Base-by-base conservation (phyloP, 2,113 vertebrate genomes). In the Misgurnus mizolepis region DNA sequence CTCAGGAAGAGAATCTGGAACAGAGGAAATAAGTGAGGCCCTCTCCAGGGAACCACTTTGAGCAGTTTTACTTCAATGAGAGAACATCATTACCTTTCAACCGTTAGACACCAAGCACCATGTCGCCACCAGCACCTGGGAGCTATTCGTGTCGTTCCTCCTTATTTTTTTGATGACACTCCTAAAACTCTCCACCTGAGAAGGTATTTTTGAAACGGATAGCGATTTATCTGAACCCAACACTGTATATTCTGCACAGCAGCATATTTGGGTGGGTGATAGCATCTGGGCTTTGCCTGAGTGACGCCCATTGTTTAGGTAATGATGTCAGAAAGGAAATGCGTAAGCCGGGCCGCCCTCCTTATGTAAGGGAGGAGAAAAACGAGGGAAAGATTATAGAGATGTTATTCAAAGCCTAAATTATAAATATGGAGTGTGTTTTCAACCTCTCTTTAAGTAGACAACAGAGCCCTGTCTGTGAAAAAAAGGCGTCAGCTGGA, bases 241-340 rank as follows among this genome's bases (percentile, higher is more conserved):
- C 78, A 81, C 75, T 85, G 81, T 55, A 49, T 62, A 58, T 69
- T 66, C 45, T 61, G 39, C 45, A 43, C 62, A 43, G 45, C 15
- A 43, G 45, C 15, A 45, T 15, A 56, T 45, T 70, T n/a, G 68
- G 17, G 49, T 47, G 69, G 41, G 27, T 0, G 89, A 92, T 90
- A 87, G 71, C 80, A 91, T 91, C 90, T 88, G 80, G 72, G 78
- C 64, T 80, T 73, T 71, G 40, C 79, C 77, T 39, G 79, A 85
- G 83, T 66, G 70, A 86, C 83, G 61, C 86, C 87, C 82, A 45
- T 88, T 91, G 89, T 90, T 91, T 90, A 80, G 85, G 78, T 83
- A 85, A 87, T 91, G 90, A 91, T 89, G 87, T 91, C 90, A 91
- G 82, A 58, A 74, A 49, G 58, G 85, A 90, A 89, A 85, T 82